Base-by-base conservation (phyloP, 2,113 vertebrate genomes). In the Trogon melanurus region DNA sequence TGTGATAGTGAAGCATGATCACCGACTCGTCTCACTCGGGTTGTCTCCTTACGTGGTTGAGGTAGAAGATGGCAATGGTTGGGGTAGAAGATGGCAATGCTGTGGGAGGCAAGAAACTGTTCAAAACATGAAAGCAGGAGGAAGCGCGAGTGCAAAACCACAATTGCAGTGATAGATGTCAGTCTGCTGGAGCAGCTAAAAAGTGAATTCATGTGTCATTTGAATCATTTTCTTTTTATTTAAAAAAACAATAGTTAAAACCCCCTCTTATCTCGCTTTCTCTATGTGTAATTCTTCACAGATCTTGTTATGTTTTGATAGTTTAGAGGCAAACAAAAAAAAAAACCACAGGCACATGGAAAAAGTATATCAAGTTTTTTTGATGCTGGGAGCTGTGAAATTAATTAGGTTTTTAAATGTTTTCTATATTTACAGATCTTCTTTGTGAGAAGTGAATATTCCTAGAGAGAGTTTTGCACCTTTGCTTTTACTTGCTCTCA, bases 361-460 rank as follows among this genome's bases (percentile, higher is more conserved):
- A 81, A 62, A 80, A 88, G 21, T 11, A 25, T 17, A 2, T 62
- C 85, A 5, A 20, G 14, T 9, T 62, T 86, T 41, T 94, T 84
- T 83, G 30, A 83, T 95, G 60, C 56, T 92, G 56, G 51, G 80
- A 94, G 44, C 53, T 69, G 23, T 91, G 78, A 93, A 90, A 86
- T 83, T 90, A 94, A 70, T 74, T 92, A 16, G 5, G 9, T 26
- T 95, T 96, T 83, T 47, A 93, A 92, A 67, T 67, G 17, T 88
- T 88, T 85, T 79, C 54, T 58, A 36, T 85, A 26, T 93, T 89
- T 87, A 83, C 25, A 62, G 13, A 38, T 95, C 88, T 94, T 85
- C 5, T 75, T 90, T 74, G 32, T 29, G 44, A 67, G 30, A 83
- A 74, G 30, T 27, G 75, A 88, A 30, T 73, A 36, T 73, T 93